Conservation (phyloP, 2,797 vertebrate genomes). For the Anabacerthia variegaticeps region DNA sequence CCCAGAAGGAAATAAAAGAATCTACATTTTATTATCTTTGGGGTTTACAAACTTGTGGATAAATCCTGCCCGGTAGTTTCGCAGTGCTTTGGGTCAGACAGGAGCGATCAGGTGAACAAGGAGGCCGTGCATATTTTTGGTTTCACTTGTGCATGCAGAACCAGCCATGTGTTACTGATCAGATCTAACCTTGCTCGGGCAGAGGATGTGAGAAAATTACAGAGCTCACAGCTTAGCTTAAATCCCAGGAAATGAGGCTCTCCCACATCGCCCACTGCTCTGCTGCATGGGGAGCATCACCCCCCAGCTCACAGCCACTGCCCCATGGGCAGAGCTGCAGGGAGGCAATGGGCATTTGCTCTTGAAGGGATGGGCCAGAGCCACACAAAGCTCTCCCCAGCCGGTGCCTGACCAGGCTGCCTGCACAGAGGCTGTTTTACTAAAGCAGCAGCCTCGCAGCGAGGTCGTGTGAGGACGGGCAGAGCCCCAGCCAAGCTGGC, state of each 20-base stretch:
- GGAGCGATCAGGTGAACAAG: not conserved
- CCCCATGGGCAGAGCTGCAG: not conserved
- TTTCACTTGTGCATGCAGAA: not conserved
- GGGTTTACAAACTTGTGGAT: not conserved
- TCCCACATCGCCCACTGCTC: not conserved
- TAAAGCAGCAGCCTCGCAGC: not conserved
- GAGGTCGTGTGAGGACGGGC: not conserved
- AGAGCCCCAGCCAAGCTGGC: not conserved
- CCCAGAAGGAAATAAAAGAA: not conserved
- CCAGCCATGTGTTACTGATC: not conserved
- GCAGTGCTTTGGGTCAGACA: not conserved
- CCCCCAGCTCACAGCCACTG: fast-evolving
- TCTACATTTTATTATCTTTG: not conserved
- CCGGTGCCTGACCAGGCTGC: fast-evolving
- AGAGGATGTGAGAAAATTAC: not conserved
- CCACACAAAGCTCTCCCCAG: not conserved
- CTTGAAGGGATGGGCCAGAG: fast-evolving
- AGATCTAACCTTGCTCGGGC: not conserved
- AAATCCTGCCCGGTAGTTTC: not conserved
- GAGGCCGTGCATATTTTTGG: not conserved
- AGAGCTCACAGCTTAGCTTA: not conserved
- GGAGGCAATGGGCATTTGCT: fast-evolving
- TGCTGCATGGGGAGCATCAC: fast-evolving
- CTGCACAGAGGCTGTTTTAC: fast-evolving
- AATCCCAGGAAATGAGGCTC: not conserved